A percentile compares a stretch with the other conserved stretches of the same genome.
phyloP scores from a whole-genome alignment of 2,113 vertebrate species.

The Carassius gibelio region DNA sequence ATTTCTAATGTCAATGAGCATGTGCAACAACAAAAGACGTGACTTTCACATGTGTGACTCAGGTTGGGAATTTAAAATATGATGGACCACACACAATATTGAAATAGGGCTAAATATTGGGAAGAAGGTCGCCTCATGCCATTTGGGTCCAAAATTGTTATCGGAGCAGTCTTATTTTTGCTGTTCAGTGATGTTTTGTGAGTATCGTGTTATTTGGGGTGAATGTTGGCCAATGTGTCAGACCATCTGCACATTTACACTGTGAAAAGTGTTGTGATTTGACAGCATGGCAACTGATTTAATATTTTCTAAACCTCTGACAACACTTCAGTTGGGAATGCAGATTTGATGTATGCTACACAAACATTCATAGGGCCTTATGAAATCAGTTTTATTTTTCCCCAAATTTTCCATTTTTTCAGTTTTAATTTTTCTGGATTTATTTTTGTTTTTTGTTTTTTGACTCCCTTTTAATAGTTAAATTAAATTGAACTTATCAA shows the following conservation, averaged over 20 bases:
- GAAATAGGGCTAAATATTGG: slow-evolving; percentile 27
- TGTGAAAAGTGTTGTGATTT: no score
- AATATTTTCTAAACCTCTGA: background rate
- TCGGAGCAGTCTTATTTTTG: background rate
- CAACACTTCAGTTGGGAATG: background rate
- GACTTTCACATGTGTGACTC: slow-evolving; percentile 13
- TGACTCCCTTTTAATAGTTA: no score
- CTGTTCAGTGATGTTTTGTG: slow-evolving; percentile 26
- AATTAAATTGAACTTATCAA: no score
- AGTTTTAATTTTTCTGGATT: no score
- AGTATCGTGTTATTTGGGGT: no score
- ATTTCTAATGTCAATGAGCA: background rate
- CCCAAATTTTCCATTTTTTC: no score
- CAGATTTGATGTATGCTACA: slow-evolving; percentile 25
- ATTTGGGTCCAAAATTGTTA: slow-evolving; percentile 18
- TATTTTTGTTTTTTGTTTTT: no score
- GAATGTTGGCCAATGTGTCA: background rate
- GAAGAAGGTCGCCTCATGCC: background rate
- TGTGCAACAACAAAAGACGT: slow-evolving; percentile 1
- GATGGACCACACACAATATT: slow-evolving; percentile 10
- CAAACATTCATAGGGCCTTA: no score
- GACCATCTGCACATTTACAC: background rate
- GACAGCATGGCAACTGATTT: background rate
- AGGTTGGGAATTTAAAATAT: slow-evolving; percentile 6
- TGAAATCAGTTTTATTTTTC: no score